Conservation (phyloP, 1,140 invertebrate genomes). For the Drosophila nannoptera region DNA sequence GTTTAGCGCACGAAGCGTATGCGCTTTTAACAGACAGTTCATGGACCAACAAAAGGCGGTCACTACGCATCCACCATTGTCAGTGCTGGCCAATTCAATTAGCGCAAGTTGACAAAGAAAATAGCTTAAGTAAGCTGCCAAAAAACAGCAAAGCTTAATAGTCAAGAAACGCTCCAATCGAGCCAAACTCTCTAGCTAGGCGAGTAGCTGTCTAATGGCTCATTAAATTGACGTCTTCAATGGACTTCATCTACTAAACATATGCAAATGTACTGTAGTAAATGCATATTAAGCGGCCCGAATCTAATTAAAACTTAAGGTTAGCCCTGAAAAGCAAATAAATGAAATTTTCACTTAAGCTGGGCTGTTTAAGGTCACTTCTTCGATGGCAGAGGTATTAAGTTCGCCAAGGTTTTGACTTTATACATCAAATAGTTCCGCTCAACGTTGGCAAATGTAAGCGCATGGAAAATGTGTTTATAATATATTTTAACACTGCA, state of each 20-base stretch:
- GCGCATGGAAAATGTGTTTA: constrained; percentile 22
- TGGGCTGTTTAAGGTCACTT: constrained; percentile 17
- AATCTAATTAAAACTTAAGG: constrained; percentile 42
- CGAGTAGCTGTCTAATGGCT: constrained; percentile 44
- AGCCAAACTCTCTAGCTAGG: neutral
- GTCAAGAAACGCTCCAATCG: constrained; percentile 49
- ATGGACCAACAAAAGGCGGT: constrained; percentile 58
- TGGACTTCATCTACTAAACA: constrained; percentile 35
- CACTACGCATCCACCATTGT: constrained; percentile 37
- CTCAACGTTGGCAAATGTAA: constrained; percentile 23
- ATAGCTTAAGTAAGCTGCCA: neutral
- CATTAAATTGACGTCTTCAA: constrained; percentile 58
- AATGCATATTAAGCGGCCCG: constrained; percentile 36
- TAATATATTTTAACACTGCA: neutral
- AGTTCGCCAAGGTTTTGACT: constrained; percentile 21
- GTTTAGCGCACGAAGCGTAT: constrained; percentile 64
- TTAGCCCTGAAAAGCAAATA: constrained; percentile 2
- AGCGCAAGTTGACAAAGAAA: constrained; percentile 53
- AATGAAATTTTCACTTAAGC: constrained; percentile 2
- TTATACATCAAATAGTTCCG: constrained; percentile 38
- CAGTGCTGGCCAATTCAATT: constrained; percentile 65
- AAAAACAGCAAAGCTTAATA: constrained; percentile 32
- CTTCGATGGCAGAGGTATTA: constrained; percentile 22
- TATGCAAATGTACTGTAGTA: constrained; percentile 54
- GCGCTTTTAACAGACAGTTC: constrained; percentile 43